Conservation (phyloP, 2,888 invertebrate genomes). For the Euzophera pinguis region DNA sequence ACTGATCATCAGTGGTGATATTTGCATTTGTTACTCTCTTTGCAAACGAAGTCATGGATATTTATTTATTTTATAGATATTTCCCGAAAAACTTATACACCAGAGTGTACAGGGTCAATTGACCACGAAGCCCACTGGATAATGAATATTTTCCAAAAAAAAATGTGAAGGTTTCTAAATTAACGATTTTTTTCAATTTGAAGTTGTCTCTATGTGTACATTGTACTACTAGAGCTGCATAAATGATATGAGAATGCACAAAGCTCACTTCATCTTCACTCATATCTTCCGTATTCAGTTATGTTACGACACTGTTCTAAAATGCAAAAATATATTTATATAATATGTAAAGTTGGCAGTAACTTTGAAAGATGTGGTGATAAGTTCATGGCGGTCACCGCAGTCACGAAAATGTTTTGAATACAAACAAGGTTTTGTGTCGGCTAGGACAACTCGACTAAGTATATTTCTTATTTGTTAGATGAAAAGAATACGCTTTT, state of each 20-base stretch:
- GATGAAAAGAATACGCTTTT: background rate
- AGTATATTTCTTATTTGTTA: background rate
- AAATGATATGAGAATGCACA: background rate
- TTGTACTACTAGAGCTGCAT: no score
- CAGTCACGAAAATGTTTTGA: slow-evolving; percentile 7
- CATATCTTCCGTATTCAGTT: slow-evolving; percentile 8
- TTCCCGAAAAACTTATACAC: no score
- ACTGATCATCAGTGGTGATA: no score
- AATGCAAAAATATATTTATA: slow-evolving; percentile 10
- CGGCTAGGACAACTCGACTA: slow-evolving; percentile 7
- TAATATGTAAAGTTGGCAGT: slow-evolving; percentile 9
- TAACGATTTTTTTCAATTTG: no score
- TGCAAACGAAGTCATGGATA: no score
- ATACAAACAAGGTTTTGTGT: slow-evolving; percentile 10
- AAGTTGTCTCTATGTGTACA: no score
- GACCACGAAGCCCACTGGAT: no score
- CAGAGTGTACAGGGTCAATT: no score
- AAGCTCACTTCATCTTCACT: slow-evolving; percentile 1
- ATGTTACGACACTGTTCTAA: background rate
- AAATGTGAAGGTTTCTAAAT: no score
- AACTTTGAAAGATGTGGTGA: slow-evolving; percentile 9
- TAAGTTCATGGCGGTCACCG: slow-evolving; percentile 7
- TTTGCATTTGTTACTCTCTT: no score
- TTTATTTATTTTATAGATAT: no score
- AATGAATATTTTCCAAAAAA: no score